These are phyloP conservation scores for Chloromyia formosa DNA, from an alignment of 2,888 invertebrate genomes.

Conservation along the genomic window DNA sequence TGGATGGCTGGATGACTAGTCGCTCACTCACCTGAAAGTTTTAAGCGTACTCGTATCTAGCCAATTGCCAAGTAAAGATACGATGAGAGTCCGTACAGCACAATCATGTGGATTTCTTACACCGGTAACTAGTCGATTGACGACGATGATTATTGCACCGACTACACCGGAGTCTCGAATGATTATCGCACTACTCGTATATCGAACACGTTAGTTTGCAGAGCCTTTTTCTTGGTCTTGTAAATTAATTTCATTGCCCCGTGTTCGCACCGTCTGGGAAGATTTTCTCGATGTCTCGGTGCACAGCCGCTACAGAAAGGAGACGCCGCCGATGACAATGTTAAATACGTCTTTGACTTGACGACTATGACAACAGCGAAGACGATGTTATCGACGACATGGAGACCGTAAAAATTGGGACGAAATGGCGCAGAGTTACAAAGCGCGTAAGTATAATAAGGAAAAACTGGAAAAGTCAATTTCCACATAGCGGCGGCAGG, in stretches of 20 bases:
- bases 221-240: background rate
- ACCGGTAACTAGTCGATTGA: slow-evolving; percentile 11
- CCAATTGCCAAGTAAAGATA: slow-evolving; percentile 11
- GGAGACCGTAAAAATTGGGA: slow-evolving; percentile 19
- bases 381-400: background rate
- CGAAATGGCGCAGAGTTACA: slow-evolving; percentile 9
- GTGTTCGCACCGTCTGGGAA: background rate
- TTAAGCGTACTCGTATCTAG: background rate
- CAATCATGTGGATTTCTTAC: background rate
- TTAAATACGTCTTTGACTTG: too few relatives aligned
- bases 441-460: slow-evolving; percentile 19
- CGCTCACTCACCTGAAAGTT: slow-evolving; percentile 5
- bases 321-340: slow-evolving; percentile 16
- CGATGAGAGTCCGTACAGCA: background rate
- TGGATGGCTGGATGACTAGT: slow-evolving; percentile 7
- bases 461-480: slow-evolving; percentile 32
- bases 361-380: background rate
- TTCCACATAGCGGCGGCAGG: slow-evolving; percentile 18
- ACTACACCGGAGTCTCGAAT: slow-evolving; percentile 1
- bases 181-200: background rate
- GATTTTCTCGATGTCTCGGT: background rate
- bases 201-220: background rate
- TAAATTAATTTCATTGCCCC: background rate
- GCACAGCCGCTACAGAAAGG: background rate
- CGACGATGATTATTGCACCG: slow-evolving; percentile 13